Evolutionary conservation across 2,113 vertebrate species (phyloP).

Genomic region (Mobula hypostoma): DNA sequence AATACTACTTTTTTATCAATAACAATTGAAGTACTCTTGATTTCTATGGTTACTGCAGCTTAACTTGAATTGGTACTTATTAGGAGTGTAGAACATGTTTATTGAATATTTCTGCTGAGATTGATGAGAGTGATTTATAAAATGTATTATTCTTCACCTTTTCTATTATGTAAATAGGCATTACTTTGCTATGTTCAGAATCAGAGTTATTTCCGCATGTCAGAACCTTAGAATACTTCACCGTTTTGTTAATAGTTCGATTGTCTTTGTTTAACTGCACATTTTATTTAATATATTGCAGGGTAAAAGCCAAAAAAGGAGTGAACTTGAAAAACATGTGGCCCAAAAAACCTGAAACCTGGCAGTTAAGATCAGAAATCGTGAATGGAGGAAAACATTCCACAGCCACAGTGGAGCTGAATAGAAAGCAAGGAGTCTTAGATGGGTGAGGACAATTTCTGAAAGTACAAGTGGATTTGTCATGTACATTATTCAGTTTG

Average conservation of each 20-base stretch:
- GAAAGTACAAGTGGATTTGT: background rate
- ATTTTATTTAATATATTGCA: conserved; percentile 47
- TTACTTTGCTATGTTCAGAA: background rate
- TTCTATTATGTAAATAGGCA: background rate
- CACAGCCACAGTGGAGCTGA: conserved; percentile 81
- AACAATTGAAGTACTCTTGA: background rate
- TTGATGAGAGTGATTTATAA: background rate
- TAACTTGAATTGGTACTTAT: background rate
- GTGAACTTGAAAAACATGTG: conserved; percentile 85
- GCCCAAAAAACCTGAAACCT: conserved; percentile 71
- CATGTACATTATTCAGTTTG: background rate
- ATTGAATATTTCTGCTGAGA: background rate
- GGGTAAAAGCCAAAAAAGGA: conserved; percentile 97
- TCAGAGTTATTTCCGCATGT: background rate
- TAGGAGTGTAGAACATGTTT: background rate
- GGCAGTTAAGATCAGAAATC: conserved; percentile 84
- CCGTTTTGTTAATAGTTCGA: background rate
- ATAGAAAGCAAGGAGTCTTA: conserved; percentile 59
- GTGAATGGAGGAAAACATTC: conserved; percentile 89
- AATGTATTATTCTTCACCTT: background rate
- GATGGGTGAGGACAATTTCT: conserved; percentile 56
- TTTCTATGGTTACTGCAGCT: background rate
- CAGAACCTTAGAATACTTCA: background rate
- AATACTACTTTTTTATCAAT: background rate
- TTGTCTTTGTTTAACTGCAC: background rate